A percentile compares a stretch with the other conserved stretches of the same genome.
phyloP scores from a whole-genome alignment of 2,888 invertebrate genomes.

The Ischnus inquisitorius region DNA sequence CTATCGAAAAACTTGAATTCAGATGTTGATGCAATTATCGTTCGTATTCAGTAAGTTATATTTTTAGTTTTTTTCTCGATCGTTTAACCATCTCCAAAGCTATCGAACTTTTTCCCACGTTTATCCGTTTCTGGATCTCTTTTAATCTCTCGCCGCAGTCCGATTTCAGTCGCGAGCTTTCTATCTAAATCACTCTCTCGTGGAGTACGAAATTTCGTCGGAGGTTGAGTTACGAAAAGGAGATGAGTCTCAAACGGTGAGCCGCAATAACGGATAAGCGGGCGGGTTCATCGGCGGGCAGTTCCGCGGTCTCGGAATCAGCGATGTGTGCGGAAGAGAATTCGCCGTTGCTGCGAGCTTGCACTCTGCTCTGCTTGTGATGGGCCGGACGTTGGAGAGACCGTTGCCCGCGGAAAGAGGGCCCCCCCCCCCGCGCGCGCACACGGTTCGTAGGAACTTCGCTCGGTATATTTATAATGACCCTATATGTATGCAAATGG shows the following conservation, averaged over 20 bases:
- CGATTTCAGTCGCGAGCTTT: not conserved
- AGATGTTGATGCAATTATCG: too few relatives aligned
- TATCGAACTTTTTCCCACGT: too few relatives aligned
- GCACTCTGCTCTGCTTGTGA: constrained; percentile 74
- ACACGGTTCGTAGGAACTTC: constrained; percentile 62
- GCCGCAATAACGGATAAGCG: constrained; percentile 83
- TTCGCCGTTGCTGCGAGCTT: constrained; percentile 36
- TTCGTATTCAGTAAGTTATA: too few relatives aligned
- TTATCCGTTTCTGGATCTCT: too few relatives aligned
- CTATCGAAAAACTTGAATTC: too few relatives aligned
- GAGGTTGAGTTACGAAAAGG: constrained; percentile 33
- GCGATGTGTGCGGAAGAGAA: constrained; percentile 45
- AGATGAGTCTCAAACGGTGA: constrained; percentile 68
- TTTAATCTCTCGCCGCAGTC: too few relatives aligned
- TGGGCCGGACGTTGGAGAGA: constrained; percentile 80
- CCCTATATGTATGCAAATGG: constrained; percentile 86
- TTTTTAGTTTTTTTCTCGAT: too few relatives aligned
- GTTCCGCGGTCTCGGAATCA: constrained; percentile 72
- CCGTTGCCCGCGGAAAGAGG: constrained; percentile 62
- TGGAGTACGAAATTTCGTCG: constrained; percentile 39
- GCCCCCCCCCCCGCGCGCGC: constrained; percentile 1
- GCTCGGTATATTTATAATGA: constrained; percentile 84
- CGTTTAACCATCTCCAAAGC: too few relatives aligned
- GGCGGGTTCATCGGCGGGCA: constrained; percentile 80
- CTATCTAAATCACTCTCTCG: not conserved